Percentiles rank a stretch among this genome's conserved stretches.
Evolutionary conservation across 2,888 invertebrate species (phyloP).

Genomic region (Tipula confusa): DNA sequence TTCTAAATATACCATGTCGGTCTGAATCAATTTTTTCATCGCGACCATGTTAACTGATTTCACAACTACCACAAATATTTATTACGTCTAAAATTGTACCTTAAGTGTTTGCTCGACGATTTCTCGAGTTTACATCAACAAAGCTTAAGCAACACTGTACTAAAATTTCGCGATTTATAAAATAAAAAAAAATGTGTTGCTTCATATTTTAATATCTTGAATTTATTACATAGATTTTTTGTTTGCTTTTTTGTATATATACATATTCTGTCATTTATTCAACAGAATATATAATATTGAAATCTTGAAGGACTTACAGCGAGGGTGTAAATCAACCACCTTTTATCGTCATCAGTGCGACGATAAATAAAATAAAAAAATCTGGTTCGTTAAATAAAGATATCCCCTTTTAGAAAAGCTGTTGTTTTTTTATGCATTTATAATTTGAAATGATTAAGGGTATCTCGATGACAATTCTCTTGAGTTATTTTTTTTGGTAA

Average conservation of each 20-base stretch:
- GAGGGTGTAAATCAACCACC: not conserved
- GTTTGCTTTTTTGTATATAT: not conserved
- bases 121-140: not conserved
- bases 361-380: not conserved
- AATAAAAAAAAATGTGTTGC: not conserved
- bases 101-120: too few species aligned
- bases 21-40: too few species aligned
- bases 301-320: not conserved
- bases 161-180: not conserved
- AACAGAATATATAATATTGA: not conserved
- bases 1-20: too few species aligned
- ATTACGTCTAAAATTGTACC: too few species aligned
- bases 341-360: not conserved
- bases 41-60: too few species aligned
- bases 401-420: not conserved
- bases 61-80: too few species aligned
- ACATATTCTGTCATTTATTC: not conserved
- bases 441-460: constrained; percentile 6
- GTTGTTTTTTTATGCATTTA: constrained; percentile 5
- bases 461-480: not conserved
- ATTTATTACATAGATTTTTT: not conserved
- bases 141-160: not conserved
- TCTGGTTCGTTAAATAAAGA: constrained; percentile 3
- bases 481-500: not conserved
- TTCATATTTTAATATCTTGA: constrained; percentile 12